phyloP scores from a whole-genome alignment of 2,888 invertebrate genomes.

The Aradus depressus region DNA sequence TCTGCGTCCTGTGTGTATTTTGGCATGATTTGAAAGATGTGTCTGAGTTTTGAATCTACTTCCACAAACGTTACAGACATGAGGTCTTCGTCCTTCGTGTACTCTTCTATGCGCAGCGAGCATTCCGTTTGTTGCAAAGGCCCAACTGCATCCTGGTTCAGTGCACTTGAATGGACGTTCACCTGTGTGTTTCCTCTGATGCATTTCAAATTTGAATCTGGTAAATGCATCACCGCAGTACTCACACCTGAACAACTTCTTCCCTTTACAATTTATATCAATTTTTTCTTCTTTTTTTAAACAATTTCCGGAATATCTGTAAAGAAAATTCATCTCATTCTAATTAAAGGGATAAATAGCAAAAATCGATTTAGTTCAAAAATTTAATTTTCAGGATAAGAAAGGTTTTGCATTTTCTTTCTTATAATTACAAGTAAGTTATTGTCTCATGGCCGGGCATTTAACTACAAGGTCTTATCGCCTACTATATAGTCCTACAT shows the following conservation, averaged over 20 bases:
- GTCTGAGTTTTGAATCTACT: conserved; percentile 28
- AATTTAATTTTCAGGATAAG: too few species aligned
- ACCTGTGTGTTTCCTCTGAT: conserved; percentile 41
- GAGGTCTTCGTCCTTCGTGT: conserved; percentile 26
- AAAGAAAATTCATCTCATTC: conserved; percentile 14
- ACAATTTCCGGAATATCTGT: conserved; percentile 9
- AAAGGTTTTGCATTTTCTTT: too few species aligned
- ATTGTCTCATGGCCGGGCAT: too few species aligned
- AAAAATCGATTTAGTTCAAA: neutral
- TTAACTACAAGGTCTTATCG: too few species aligned
- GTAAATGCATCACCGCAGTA: conserved; percentile 15
- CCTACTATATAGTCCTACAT: too few species aligned
- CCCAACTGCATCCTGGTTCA: conserved; percentile 4
- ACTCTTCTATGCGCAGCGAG: conserved; percentile 9
- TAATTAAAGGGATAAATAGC: conserved; percentile 27
- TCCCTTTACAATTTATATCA: neutral
- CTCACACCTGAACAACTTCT: conserved; percentile 12
- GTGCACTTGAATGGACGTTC: conserved; percentile 33
- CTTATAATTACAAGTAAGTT: too few species aligned
- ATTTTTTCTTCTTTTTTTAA: neutral
- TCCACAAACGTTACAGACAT: conserved; percentile 29
- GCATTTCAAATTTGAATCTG: conserved; percentile 39
- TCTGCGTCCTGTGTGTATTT: conserved; percentile 41
- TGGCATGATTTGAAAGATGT: conserved; percentile 35
- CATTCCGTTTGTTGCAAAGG: conserved; percentile 17